Evolutionary conservation across 2,888 invertebrate species (phyloP).

Genomic region (Harpalus rufipes): DNA sequence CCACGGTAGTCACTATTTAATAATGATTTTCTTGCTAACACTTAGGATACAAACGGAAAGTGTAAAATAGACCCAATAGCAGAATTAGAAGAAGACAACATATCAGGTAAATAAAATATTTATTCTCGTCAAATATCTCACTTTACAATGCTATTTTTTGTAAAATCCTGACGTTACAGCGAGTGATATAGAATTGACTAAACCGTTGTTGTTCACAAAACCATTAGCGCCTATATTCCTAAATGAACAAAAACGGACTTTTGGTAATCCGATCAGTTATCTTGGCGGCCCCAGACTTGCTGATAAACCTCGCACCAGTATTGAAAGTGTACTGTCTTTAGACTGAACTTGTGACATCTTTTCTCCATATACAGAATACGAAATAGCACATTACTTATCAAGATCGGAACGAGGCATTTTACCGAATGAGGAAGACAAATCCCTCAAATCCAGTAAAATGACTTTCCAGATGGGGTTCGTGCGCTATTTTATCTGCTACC

Average conservation of each 20-base stretch:
- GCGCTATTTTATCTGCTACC: no score
- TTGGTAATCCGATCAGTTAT: constrained; percentile 85
- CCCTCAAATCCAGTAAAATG: no score
- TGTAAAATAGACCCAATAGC: constrained; percentile 57
- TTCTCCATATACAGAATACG: constrained; percentile 17
- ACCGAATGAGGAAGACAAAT: no score
- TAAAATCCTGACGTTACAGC: constrained; percentile 64
- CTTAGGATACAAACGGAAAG: constrained; percentile 56
- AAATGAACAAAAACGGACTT: constrained; percentile 79
- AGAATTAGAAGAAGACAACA: constrained; percentile 60
- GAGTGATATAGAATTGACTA: constrained; percentile 64
- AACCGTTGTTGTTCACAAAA: constrained; percentile 70
- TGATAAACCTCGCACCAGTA: constrained; percentile 79
- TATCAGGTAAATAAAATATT: constrained; percentile 67
- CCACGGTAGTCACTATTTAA: neutral
- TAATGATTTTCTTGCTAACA: constrained; percentile 15
- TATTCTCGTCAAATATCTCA: constrained; percentile 60
- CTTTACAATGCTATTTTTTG: constrained; percentile 57
- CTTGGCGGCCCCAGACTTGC: constrained; percentile 82
- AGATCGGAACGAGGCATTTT: no score
- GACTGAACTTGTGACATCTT: constrained; percentile 77
- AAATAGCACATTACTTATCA: no score
- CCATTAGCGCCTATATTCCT: constrained; percentile 78
- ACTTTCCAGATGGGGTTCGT: no score
- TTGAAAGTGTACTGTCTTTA: constrained; percentile 84